Conservation (phyloP, 2,113 vertebrate species). For the Pardalotus punctatus region DNA sequence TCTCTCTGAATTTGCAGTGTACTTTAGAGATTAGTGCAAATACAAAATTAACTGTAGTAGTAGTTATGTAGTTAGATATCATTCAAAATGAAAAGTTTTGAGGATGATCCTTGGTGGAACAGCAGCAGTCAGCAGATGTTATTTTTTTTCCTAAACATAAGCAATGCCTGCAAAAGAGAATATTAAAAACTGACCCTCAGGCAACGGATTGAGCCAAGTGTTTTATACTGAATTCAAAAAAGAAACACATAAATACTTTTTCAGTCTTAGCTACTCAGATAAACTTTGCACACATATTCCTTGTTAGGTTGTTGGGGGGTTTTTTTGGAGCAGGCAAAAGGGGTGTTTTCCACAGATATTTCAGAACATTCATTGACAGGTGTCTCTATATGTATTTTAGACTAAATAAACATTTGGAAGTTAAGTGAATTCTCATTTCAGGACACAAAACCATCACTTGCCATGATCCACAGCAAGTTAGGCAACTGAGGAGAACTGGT, state of each 20-base stretch:
- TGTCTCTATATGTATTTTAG: neutral
- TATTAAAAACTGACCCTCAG: neutral
- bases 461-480: neutral
- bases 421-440: neutral
- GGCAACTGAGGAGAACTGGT: neutral
- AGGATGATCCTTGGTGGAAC: neutral
- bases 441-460: neutral
- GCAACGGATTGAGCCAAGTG: neutral
- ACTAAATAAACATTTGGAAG: neutral
- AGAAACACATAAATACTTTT: neutral
- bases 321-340: neutral
- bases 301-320: accelerated
- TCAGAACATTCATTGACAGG: neutral
- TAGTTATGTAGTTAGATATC: neutral
- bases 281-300: neutral
- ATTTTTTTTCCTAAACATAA: neutral
- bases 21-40: neutral
- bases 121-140: neutral
- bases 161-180: neutral
- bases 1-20: neutral
- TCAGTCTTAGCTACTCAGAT: neutral
- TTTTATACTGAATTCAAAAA: neutral
- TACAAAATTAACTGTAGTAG: neutral
- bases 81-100: neutral
- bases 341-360: neutral